phyloP scores from a whole-genome alignment of 2,113 vertebrate genomes.

The Scartelaos histophorus region DNA sequence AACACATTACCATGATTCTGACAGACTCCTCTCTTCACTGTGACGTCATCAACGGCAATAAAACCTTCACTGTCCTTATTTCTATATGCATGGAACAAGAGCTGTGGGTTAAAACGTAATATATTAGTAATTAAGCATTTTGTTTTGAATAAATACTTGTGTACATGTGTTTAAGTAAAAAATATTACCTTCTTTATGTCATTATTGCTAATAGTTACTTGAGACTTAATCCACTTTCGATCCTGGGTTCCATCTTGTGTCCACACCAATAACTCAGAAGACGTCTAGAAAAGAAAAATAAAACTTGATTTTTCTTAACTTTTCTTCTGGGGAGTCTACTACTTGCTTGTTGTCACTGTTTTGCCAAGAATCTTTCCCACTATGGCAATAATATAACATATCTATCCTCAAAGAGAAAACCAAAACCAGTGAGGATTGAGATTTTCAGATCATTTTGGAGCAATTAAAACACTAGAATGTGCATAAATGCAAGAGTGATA shows the following conservation, averaged over 20 bases:
- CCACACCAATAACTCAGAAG: conserved; percentile 62
- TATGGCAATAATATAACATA: too few relatives aligned
- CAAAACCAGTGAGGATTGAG: too few relatives aligned
- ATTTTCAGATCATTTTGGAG: too few relatives aligned
- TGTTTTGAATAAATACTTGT: background rate
- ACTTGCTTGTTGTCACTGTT: too few relatives aligned
- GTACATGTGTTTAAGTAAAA: background rate
- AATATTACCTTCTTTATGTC: conserved; percentile 50
- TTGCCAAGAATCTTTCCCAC: too few relatives aligned
- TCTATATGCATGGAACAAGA: conserved; percentile 65
- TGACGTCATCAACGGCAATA: conserved; percentile 76
- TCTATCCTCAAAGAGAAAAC: too few relatives aligned
- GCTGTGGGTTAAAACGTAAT: conserved; percentile 35
- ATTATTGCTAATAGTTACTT: conserved; percentile 57
- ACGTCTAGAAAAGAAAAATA: conserved; percentile 46
- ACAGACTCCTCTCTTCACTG: conserved; percentile 68
- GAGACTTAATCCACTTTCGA: conserved; percentile 67
- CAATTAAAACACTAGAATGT: too few relatives aligned
- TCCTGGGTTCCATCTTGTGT: conserved; percentile 64
- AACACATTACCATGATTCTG: conserved; percentile 47
- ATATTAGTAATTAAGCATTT: background rate
- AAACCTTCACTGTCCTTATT: conserved; percentile 62
- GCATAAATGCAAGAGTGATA: too few relatives aligned
- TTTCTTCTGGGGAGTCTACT: background rate
- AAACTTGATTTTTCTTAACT: background rate